A percentile compares a stretch with the other conserved stretches of the same genome.
phyloP scores from a whole-genome alignment of 2,113 vertebrate species.

The Saguinus imperator region DNA sequence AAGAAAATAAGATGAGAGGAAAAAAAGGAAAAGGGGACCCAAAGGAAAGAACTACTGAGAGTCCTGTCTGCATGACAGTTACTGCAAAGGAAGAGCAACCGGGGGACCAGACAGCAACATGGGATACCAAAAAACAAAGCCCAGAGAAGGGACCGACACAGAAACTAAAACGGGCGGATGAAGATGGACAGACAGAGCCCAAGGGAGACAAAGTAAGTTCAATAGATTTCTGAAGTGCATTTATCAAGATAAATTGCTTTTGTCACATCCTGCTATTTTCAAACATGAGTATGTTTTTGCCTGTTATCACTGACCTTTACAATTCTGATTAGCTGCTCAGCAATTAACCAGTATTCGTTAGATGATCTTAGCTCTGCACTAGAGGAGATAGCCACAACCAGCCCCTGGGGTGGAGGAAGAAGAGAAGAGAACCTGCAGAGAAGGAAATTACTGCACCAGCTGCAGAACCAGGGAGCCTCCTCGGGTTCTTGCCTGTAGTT shows the following conservation, averaged over 20 bases:
- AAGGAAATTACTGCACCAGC: neutral
- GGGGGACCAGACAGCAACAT: neutral
- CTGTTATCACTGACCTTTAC: constrained; percentile 70
- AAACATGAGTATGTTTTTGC: constrained; percentile 61
- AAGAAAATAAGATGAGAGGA: neutral
- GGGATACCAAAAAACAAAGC: constrained; percentile 12
- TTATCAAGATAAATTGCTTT: constrained; percentile 71
- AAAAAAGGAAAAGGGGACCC: neutral
- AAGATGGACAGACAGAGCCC: constrained; percentile 48
- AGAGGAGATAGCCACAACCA: neutral
- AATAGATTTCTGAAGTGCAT: constrained; percentile 52
- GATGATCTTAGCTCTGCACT: neutral
- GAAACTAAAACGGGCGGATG: neutral
- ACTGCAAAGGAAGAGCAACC: neutral
- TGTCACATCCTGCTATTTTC: constrained; percentile 63
- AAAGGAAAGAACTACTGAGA: neutral
- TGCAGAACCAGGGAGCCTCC: neutral
- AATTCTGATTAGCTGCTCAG: constrained; percentile 68
- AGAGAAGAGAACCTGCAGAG: neutral
- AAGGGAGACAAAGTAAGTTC: constrained; percentile 39
- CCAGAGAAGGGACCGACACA: neutral
- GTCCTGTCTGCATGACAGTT: neutral
- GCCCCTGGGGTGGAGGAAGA: neutral
- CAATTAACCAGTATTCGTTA: constrained; percentile 61
- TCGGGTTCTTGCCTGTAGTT: neutral